These are phyloP conservation scores for Drosophila azteca DNA, from an alignment of 1,140 invertebrate species.

Conservation along the genomic window DNA sequence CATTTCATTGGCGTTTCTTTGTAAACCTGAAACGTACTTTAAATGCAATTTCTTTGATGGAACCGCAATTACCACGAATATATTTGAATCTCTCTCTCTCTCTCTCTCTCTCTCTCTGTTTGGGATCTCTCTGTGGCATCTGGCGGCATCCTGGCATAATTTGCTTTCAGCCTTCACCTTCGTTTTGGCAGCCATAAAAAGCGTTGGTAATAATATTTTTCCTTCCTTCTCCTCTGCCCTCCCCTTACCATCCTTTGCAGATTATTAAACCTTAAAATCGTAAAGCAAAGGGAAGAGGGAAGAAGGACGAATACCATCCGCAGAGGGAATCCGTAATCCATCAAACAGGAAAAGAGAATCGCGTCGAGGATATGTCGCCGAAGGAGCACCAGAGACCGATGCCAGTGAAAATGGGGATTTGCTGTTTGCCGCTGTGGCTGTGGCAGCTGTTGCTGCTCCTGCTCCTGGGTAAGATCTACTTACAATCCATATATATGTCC, in stretches of 20 bases:
- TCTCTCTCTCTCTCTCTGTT: no score
- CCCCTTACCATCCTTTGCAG: constrained; percentile 27
- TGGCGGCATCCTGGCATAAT: constrained; percentile 21
- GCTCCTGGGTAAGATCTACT: constrained; percentile 54
- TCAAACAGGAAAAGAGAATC: constrained; percentile 42
- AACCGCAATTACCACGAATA: no score
- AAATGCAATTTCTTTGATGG: no score
- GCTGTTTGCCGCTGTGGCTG: constrained; percentile 44
- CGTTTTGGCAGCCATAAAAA: constrained; percentile 38
- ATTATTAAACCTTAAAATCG: constrained; percentile 56
- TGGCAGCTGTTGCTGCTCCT: constrained; percentile 66
- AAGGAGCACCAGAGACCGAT: constrained; percentile 44
- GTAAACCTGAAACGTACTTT: no score
- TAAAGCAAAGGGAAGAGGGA: constrained; percentile 9
- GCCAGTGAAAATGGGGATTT: constrained; percentile 22
- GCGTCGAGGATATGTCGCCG: constrained; percentile 49
- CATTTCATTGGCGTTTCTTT: no score
- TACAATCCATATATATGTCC: constrained; percentile 22
- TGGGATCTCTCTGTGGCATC: no score
- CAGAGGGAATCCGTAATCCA: constrained; percentile 31
- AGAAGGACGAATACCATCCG: constrained; percentile 5
- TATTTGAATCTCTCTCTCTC: no score
- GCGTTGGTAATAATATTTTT: constrained; percentile 48
- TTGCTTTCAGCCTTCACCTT: constrained; percentile 34
- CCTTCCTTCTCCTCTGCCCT: neutral